Evolutionary conservation across 2,113 vertebrate species (phyloP).

Genomic region (Tetraodon nigroviridis): DNA sequence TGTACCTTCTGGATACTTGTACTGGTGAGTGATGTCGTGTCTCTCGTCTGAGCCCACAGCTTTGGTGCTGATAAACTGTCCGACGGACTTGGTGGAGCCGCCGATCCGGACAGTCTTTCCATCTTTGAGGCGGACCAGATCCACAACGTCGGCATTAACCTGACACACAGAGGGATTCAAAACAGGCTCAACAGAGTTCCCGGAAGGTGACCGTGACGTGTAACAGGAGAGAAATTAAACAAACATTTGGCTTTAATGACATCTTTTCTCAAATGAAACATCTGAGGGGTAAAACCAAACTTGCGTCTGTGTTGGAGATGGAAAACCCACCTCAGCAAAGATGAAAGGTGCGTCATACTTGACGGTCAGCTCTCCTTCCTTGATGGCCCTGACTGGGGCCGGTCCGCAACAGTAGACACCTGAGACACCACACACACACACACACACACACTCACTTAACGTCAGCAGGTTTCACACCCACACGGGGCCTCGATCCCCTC

Average conservation of each 20-base stretch:
- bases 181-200: neutral
- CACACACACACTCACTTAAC: neutral
- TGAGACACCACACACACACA: slow-evolving; percentile 36
- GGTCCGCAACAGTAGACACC: slow-evolving; percentile 88
- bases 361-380: slow-evolving; percentile 78
- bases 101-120: slow-evolving; percentile 63
- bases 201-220: neutral
- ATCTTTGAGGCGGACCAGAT: slow-evolving; percentile 63
- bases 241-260: no score
- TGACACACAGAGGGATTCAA: slow-evolving; percentile 4
- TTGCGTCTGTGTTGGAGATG: neutral
- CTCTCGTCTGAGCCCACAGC: slow-evolving; percentile 77
- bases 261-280: no score
- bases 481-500: neutral
- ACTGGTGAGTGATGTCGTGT: slow-evolving; percentile 87
- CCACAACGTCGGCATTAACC: slow-evolving; percentile 80
- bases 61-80: slow-evolving; percentile 88
- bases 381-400: slow-evolving; percentile 79
- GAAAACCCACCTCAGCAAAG: slow-evolving; percentile 83
- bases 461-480: neutral
- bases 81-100: slow-evolving; percentile 67
- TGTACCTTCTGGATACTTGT: slow-evolving; percentile 88
- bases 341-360: slow-evolving; percentile 84
- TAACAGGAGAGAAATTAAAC: no score
- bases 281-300: no score